Evolutionary conservation across 2,888 invertebrate species (phyloP).

Genomic region (Resseliella maxima): DNA sequence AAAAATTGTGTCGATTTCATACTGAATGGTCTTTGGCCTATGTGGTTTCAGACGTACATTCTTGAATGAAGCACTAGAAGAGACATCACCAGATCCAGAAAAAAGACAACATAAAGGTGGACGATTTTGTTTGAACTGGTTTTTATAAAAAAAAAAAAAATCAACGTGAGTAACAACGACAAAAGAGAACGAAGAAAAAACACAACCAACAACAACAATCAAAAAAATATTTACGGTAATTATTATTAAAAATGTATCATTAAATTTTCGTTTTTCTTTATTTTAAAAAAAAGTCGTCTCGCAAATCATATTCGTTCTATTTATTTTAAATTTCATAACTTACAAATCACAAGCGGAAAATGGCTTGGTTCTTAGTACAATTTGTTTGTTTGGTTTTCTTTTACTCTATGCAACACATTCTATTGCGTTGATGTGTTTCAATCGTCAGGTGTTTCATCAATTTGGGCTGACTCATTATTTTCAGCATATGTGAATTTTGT

Average conservation of each 20-base stretch:
- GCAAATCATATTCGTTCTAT: conserved; percentile 6
- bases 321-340: conserved; percentile 33
- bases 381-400: neutral
- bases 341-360: neutral
- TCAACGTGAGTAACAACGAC: neutral
- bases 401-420: neutral
- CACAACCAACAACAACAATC: neutral
- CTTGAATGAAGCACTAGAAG: conserved; percentile 10
- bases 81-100: neutral
- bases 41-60: neutral
- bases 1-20: neutral
- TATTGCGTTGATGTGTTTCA: neutral
- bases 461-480: neutral
- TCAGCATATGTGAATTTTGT: neutral
- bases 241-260: neutral
- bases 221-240: conserved; percentile 45
- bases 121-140: neutral
- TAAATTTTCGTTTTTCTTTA: neutral
- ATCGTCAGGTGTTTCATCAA: neutral
- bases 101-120: neutral
- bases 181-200: neutral
- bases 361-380: neutral
- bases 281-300: conserved; percentile 5
- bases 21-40: neutral
- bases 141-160: neutral